Conservation (phyloP, 1,140 invertebrate genomes). For the Drosophila virilis region DNA sequence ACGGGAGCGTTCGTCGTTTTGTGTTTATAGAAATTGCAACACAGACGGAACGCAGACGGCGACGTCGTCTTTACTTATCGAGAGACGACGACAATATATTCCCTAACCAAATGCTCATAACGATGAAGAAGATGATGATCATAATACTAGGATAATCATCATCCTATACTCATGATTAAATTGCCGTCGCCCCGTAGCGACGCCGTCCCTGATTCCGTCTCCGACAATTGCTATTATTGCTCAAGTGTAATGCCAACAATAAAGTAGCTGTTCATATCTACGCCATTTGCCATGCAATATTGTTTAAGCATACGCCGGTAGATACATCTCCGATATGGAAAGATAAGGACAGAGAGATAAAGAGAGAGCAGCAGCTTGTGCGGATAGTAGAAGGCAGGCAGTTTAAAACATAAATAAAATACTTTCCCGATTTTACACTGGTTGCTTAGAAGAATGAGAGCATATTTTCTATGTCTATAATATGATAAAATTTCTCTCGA, state of each 20-base stretch:
- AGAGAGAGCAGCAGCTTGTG: not conserved
- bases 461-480: not conserved
- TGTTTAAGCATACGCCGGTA: constrained; percentile 44
- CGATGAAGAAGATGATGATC: constrained; percentile 11
- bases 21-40: constrained; percentile 54
- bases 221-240: constrained; percentile 57
- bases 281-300: constrained; percentile 61
- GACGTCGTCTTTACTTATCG: constrained; percentile 48
- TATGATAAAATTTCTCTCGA: not conserved
- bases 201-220: constrained; percentile 10
- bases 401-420: constrained; percentile 56
- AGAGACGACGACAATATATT: constrained; percentile 39
- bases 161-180: constrained; percentile 20
- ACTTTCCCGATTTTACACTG: not conserved
- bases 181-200: not conserved
- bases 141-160: constrained; percentile 25
- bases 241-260: constrained; percentile 61
- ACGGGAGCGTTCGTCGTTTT: constrained; percentile 30
- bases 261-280: constrained; percentile 62
- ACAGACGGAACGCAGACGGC: constrained; percentile 21
- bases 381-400: not conserved
- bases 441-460: not conserved
- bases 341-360: not conserved
- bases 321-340: not conserved
- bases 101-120: constrained; percentile 20